Conservation (phyloP, 2,797 vertebrate genomes). For the Sternotherus odoratus region DNA sequence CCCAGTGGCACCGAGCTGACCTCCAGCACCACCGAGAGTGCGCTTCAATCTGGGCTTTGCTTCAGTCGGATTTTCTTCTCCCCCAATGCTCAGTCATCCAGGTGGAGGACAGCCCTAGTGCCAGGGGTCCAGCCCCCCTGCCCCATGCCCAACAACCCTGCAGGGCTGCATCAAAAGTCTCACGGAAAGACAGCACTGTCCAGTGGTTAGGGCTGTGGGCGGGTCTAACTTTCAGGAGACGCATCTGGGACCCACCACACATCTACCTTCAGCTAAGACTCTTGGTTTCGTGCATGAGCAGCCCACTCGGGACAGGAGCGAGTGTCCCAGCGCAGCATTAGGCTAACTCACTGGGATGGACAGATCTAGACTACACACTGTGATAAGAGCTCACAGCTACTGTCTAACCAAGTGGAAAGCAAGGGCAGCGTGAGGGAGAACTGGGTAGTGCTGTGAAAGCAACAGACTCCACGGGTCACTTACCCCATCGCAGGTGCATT, state of each 20-base stretch:
- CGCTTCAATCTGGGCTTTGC: neutral
- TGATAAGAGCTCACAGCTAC: too few species aligned
- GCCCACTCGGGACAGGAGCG: neutral
- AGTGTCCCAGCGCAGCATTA: accelerated
- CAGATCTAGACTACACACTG: neutral
- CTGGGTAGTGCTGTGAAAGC: neutral
- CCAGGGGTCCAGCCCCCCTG: too few species aligned
- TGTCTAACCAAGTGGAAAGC: too few species aligned
- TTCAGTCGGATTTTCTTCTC: too few species aligned
- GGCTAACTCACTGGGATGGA: too few species aligned
- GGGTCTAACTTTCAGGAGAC: neutral
- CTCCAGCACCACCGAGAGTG: neutral
- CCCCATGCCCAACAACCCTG: too few species aligned
- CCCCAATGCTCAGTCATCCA: too few species aligned
- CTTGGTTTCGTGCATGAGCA: accelerated
- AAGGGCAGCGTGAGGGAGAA: neutral
- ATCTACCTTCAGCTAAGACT: neutral
- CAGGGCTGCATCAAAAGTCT: too few species aligned
- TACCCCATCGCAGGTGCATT: accelerated
- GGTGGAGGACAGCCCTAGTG: neutral
- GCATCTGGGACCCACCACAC: neutral
- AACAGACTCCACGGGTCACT: neutral
- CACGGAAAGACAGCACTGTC: too few species aligned
- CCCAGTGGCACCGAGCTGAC: neutral
- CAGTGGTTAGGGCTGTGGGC: neutral